A percentile compares a stretch with the other conserved stretches of the same genome.
These are phyloP conservation scores for Diadegma fenestrale DNA, from an alignment of 2,888 invertebrate genomes.

Conservation along the genomic window DNA sequence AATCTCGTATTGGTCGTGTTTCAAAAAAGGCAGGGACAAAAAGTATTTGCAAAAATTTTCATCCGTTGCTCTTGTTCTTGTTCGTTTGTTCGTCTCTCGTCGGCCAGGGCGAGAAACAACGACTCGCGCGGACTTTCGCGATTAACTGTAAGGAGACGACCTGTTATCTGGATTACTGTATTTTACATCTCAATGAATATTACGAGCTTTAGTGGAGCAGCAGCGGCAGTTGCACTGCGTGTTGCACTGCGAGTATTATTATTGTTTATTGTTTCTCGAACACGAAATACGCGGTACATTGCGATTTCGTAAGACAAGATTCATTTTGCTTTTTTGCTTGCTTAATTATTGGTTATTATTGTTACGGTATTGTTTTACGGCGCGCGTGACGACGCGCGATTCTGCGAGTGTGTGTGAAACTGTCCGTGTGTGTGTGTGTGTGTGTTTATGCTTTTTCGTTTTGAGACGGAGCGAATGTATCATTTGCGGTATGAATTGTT, in stretches of 20 bases:
- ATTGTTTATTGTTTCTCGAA: conserved; percentile 32
- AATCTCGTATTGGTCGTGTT: conserved; percentile 72
- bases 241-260: conserved; percentile 32
- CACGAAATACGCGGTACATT: neutral
- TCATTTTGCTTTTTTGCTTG: conserved; percentile 25
- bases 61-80: conserved; percentile 50
- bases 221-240: conserved; percentile 77
- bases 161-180: conserved; percentile 82
- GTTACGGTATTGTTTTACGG: conserved; percentile 67
- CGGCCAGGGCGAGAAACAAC: neutral
- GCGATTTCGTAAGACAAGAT: conserved; percentile 9
- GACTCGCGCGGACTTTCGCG: conserved; percentile 42
- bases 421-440: conserved; percentile 37
- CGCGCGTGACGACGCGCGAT: conserved; percentile 70
- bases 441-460: conserved; percentile 35
- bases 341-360: conserved; percentile 49
- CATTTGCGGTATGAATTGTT: conserved; percentile 66
- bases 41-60: too few species aligned
- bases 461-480: conserved; percentile 66
- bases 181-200: conserved; percentile 64
- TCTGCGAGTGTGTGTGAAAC: conserved; percentile 63
- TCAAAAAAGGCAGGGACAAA: conserved; percentile 48
- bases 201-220: conserved; percentile 78
- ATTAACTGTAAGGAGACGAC: conserved; percentile 83
- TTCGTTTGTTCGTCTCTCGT: conserved; percentile 29